Evolutionary conservation across 2,797 vertebrate genomes (phyloP), one percentile per base, ranked within the genome.

Genomic region (Tamandua tetradactyla): DNA sequence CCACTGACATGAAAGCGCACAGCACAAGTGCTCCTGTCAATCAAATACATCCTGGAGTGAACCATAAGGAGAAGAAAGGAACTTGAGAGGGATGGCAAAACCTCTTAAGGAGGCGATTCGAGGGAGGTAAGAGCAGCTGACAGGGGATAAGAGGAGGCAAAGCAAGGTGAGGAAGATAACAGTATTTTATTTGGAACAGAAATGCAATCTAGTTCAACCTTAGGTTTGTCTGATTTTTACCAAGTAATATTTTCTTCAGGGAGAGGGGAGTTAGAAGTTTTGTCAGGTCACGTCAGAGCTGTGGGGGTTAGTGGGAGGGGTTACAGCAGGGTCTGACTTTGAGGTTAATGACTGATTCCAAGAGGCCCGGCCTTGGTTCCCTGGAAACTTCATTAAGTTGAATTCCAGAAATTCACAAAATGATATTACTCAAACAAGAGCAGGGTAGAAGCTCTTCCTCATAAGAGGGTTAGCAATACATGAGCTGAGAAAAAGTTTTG

Each of bases 21-120:
- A 96, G 87, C 82, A 91, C 78, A 94, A 96, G 81, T 94, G 88
- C 90, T 95, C 95, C 93, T 93, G 92, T 97, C 97, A 95, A 94
- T 96, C 95, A 97, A 97, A 97, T 95, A 91, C 93, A 91, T 97
- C 93, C 95, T 91, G 94, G 91, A 96, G 96, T 94, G 96, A 95
- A 95, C 91, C 95, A 85, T 80, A 93, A 97, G 97, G 95, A 75
- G 91, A 89, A 94, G 97, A 96, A 96, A 94, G 94, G 84, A 96
- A 96, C 82, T 71, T 87, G 87, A 95, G 91, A 71, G 20, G 89
- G 66, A 92, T 62, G 82, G 55, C 86, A 92, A 97, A 89, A 74
- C 55, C 85, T 89, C 93, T 89, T 89, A 55, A 4, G 42, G 76
- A 69, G 71, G 4, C 15, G 23, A 32, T 17, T 1, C 15, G 11